Conservation (phyloP, 2,113 vertebrate species). For the Felis catus region DNA sequence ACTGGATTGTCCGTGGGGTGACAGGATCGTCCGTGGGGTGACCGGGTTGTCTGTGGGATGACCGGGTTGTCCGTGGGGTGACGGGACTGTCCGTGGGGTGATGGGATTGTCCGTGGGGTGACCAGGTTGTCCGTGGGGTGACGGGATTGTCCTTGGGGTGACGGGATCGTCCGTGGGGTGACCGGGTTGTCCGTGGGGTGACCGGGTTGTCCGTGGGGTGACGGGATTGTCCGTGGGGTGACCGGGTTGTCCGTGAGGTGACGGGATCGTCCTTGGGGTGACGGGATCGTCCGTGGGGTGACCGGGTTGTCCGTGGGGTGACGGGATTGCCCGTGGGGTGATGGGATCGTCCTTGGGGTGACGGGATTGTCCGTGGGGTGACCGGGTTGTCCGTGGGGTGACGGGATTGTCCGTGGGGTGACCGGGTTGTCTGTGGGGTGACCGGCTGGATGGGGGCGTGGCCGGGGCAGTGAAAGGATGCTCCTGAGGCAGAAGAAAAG, state of each 20-base stretch:
- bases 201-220: background rate
- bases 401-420: background rate
- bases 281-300: background rate
- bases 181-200: background rate
- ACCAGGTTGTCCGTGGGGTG: background rate
- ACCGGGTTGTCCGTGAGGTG: background rate
- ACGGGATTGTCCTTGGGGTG: background rate
- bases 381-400: background rate
- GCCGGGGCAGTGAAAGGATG: background rate
- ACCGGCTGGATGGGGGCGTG: background rate
- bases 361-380: background rate
- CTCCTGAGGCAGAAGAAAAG: background rate
- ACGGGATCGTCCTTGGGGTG: too few species aligned
- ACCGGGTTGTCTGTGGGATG: background rate
- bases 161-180: background rate
- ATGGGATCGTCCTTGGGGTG: rapidly evolving
- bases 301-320: background rate
- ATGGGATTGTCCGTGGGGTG: background rate
- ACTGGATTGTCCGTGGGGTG: background rate
- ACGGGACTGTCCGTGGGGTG: background rate
- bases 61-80: background rate
- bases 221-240: too few species aligned
- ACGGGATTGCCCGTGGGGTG: background rate
- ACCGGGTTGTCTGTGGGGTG: background rate
- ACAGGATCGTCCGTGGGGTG: background rate